phyloP scores from a whole-genome alignment of 2,113 vertebrate species.

The Odobenus rosmarus region DNA sequence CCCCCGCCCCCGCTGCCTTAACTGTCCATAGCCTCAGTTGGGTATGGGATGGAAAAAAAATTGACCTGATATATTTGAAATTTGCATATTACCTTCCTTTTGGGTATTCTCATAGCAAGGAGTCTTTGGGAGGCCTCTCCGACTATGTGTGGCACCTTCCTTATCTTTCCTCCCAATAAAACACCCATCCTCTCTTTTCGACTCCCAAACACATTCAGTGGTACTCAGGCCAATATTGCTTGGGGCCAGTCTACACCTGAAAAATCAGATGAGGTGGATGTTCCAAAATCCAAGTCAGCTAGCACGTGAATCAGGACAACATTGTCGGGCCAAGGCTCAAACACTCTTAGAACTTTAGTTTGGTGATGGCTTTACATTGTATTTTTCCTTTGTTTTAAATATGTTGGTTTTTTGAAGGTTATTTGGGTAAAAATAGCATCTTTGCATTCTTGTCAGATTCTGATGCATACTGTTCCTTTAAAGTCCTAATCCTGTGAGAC shows the following conservation, averaged over 20 bases:
- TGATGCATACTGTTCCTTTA: constrained; percentile 77
- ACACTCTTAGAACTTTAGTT: neutral
- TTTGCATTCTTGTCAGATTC: constrained; percentile 81
- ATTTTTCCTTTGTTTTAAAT: constrained; percentile 79
- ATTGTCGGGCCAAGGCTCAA: constrained; percentile 60
- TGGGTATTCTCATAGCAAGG: neutral
- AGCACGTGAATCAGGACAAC: constrained; percentile 76
- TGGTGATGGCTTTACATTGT: constrained; percentile 54
- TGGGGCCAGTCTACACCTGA: neutral
- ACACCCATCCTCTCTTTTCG: neutral
- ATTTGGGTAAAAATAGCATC: constrained; percentile 84
- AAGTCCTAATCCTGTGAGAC: constrained; percentile 79
- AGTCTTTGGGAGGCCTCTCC: neutral
- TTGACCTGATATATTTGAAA: neutral
- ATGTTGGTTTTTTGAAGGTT: constrained; percentile 79
- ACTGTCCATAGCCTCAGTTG: neutral
- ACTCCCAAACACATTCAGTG: neutral
- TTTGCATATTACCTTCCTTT: neutral
- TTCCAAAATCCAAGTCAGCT: constrained; percentile 57
- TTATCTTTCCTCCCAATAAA: neutral
- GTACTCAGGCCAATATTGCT: neutral
- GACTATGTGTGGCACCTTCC: neutral
- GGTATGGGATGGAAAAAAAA: neutral
- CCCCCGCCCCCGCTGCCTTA: no score
- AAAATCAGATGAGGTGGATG: constrained; percentile 16